A percentile compares a stretch with the other conserved stretches of the same genome.
These are phyloP conservation scores for Hipparchia sbordonii DNA, from an alignment of 2,888 invertebrate species.

Conservation along the genomic window DNA sequence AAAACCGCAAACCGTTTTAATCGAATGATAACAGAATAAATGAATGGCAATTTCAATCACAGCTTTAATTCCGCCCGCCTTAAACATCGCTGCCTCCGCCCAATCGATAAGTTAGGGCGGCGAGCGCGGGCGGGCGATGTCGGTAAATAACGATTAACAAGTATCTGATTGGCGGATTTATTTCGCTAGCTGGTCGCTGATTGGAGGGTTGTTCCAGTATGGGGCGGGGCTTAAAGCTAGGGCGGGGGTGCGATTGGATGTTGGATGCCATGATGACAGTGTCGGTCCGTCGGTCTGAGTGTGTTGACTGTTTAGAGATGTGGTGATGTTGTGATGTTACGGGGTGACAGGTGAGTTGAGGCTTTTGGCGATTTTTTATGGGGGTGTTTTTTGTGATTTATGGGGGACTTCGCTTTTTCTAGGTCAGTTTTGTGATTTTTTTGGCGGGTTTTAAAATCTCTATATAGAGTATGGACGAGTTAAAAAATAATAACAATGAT, in stretches of 20 bases:
- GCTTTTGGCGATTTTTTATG: not conserved
- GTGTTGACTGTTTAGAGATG: slow-evolving; percentile 33
- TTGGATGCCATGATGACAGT: slow-evolving; percentile 30
- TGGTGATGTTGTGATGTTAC: slow-evolving; percentile 30
- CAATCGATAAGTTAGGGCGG: slow-evolving; percentile 75
- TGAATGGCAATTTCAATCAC: slow-evolving; percentile 60
- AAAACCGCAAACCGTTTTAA: slow-evolving; percentile 59
- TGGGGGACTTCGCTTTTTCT: not conserved
- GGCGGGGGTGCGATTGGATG: slow-evolving; percentile 36
- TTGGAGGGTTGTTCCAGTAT: slow-evolving; percentile 44
- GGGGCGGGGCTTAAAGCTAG: slow-evolving; percentile 33
- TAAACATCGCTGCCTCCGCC: slow-evolving; percentile 73
- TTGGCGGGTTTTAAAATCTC: not conserved
- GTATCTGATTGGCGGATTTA: slow-evolving; percentile 49
- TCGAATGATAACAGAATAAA: slow-evolving; percentile 55
- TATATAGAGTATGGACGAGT: no score
- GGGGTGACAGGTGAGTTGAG: slow-evolving; percentile 36
- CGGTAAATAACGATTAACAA: slow-evolving; percentile 75
- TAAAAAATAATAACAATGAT: no score
- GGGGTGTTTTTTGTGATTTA: not conserved
- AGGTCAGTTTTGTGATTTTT: not conserved
- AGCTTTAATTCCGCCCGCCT: slow-evolving; percentile 80
- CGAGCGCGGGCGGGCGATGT: slow-evolving; percentile 67
- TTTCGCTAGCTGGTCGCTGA: slow-evolving; percentile 40
- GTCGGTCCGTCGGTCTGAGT: slow-evolving; percentile 40